Base-by-base conservation (phyloP, 2,888 invertebrate genomes). In the Empis stercorea region DNA sequence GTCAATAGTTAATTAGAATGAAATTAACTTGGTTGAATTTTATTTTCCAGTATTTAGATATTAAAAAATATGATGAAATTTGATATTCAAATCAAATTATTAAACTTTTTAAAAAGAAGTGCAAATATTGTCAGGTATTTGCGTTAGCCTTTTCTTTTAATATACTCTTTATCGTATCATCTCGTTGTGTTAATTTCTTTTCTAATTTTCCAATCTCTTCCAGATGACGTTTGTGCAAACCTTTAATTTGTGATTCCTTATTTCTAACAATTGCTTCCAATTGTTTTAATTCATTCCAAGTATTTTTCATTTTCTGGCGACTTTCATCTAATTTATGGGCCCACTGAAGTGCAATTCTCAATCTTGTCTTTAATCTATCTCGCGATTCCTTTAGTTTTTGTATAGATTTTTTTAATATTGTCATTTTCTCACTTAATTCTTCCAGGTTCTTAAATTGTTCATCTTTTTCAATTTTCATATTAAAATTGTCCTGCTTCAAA, bases 181-280 rank as follows among this genome's bases (percentile, higher is more conserved):
- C 70, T 42, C 64, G 65, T 44, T 70, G 68, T 39, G 60, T 55
- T n/a, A 70, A 52, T 47, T 64, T 67, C 13, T 60, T 54, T 4
- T 60, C 56, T 50, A 68, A 43, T 48, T 62, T 63, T 1, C 64
- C 64, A 49, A 69, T 55, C 51, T 70, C 69, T 40, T 63, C 60
- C 15, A 59, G 42, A 47, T 66, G 63, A 1, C 65, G 59, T 1
- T 58, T 51, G 17, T 67, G 66, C 23, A 70, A 48, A 1, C 65
- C 66, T 7, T 62, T 63, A 30, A 70, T 57, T 48, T 68, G 66
- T 0, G 66, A 60, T 48, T 70, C 70, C 51, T 70, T 70, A 50
- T 68, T 65, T 50, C 64, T 61, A 0, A 70, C 61, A 41, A 68
- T 54, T 10, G 61, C 57, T 43, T 68, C 66, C 3, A 70, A 55